These are phyloP conservation scores for Arrhamphus sclerolepis DNA, from an alignment of 2,797 vertebrate species.

Conservation along the genomic window DNA sequence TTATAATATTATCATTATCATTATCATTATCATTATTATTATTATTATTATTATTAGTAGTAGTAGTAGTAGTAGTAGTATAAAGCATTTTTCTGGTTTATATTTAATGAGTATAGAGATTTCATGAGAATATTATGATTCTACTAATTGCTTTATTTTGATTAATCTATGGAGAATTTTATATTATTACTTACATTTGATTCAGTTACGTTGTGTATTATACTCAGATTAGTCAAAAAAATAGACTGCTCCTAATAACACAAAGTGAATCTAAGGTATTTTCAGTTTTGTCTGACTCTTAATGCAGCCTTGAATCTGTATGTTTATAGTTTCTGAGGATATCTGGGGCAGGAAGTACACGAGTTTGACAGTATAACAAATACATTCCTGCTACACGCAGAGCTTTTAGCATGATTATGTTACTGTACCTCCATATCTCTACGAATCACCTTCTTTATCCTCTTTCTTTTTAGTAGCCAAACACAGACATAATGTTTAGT, in stretches of 20 bases:
- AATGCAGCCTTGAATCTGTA: conserved; percentile 6
- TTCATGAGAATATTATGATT: too few species aligned
- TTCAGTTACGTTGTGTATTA: not conserved
- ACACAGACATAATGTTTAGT: conserved; percentile 48
- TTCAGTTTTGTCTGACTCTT: not conserved
- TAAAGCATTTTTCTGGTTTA: too few species aligned
- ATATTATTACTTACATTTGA: not conserved
- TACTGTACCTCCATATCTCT: conserved; percentile 24
- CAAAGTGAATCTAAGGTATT: not conserved
- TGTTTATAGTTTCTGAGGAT: conserved; percentile 5
- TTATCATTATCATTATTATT: too few species aligned
- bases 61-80: too few species aligned
- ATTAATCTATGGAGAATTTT: not conserved
- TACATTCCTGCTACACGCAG: not conserved
- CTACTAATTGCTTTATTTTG: not conserved
- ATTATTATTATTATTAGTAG: too few species aligned
- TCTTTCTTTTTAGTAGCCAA: conserved; percentile 41
- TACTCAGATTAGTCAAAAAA: not conserved
- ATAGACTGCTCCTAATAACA: not conserved
- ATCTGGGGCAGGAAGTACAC: not conserved
- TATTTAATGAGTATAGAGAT: too few species aligned
- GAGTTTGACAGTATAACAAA: conserved; percentile 9
- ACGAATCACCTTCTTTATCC: conserved; percentile 31
- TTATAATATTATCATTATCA: too few species aligned
- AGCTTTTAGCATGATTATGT: conserved; percentile 46